Percentiles rank a stretch among this genome's conserved stretches.
Conservation (phyloP, 2,888 invertebrate species). For the Xestia rhomboidea region DNA sequence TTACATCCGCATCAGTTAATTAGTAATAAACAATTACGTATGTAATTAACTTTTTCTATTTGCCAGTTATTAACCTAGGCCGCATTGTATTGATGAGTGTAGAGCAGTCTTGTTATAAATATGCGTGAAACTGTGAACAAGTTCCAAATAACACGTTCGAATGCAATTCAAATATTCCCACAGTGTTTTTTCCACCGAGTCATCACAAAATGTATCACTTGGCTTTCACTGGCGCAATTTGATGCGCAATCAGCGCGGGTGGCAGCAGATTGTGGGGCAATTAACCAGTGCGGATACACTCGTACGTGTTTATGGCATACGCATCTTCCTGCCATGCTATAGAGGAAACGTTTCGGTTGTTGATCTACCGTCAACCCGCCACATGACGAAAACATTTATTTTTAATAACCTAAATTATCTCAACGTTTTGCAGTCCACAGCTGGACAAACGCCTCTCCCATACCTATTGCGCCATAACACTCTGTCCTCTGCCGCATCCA, state of each 20-base stretch:
- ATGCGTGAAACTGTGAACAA: constrained; percentile 17
- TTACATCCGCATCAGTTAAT: constrained; percentile 38
- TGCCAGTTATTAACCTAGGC: constrained; percentile 10
- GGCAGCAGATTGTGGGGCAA: constrained; percentile 74
- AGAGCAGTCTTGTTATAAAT: constrained; percentile 5
- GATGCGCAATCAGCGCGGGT: constrained; percentile 74
- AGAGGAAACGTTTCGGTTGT: constrained; percentile 65
- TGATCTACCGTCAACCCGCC: constrained; percentile 16
- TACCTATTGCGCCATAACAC: neutral
- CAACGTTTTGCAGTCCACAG: neutral
- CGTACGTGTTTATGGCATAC: constrained; percentile 62
- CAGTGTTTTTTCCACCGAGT: constrained; percentile 40
- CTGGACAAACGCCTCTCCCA: neutral
- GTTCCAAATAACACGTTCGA: constrained; percentile 25
- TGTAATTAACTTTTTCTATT: constrained; percentile 33
- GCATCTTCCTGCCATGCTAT: constrained; percentile 72
- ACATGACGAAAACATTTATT: constrained; percentile 38
- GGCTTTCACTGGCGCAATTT: constrained; percentile 81
- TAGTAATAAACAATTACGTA: constrained; percentile 20
- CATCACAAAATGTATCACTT: constrained; percentile 64
- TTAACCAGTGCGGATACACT: constrained; percentile 79
- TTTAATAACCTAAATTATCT: constrained; percentile 21
- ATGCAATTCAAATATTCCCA: constrained; percentile 48
- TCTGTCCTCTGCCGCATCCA: neutral
- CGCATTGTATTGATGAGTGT: constrained; percentile 7